Base-by-base conservation (phyloP, 2,113 vertebrate genomes). In the Passer montanus region DNA sequence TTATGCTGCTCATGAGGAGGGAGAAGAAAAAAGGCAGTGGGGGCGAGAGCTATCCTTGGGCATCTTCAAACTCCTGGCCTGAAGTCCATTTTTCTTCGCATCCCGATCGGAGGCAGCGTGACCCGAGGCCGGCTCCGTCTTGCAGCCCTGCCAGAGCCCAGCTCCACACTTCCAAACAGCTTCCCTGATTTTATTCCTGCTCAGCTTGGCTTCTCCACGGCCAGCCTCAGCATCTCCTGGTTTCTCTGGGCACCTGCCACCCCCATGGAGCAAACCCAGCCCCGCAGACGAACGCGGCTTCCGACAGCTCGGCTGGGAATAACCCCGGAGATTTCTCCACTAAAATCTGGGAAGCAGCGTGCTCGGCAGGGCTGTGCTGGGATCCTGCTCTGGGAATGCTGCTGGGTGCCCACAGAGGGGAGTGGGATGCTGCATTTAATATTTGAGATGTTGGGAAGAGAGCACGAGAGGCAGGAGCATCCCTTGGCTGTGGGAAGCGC, bases 1-100 rank as follows among this genome's bases (percentile, higher is more conserved):
- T 86, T 17, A 53, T 23, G 84, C 95, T 79, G 92, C 90, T 85
- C 85, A 76, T 3, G 22, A 94, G 90, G 78, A 91, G 37, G 73
- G 55, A 83, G 72, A 83, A 66, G 63, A 47, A 80, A 35, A 89
- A 92, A 83, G 63, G 74, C 24, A 0, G 10, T 6, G 27, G 18
- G 4, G 33, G 53, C 27, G 5, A 86, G 88, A 80, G 55, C 31
- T 30, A 9, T 77, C 92, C 90, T 76, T 46, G 67, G 82, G 90
- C 67, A 39, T 58, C 78, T 82, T 67, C 84, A 47, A 63, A 44
- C 84, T 84, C 91, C 53, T 4, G 60, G 50, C 8, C 89, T 78
- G 17, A 49, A 88, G 85, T 78, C 56, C 52, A 1, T 55, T 67
- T 69, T 10, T 14, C 59, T 47, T 20, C 5, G 14, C 84, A 74